A percentile compares a stretch with the other conserved stretches of the same genome.
phyloP scores from a whole-genome alignment of 2,113 vertebrate genomes.

The Engystomops pustulosus region DNA sequence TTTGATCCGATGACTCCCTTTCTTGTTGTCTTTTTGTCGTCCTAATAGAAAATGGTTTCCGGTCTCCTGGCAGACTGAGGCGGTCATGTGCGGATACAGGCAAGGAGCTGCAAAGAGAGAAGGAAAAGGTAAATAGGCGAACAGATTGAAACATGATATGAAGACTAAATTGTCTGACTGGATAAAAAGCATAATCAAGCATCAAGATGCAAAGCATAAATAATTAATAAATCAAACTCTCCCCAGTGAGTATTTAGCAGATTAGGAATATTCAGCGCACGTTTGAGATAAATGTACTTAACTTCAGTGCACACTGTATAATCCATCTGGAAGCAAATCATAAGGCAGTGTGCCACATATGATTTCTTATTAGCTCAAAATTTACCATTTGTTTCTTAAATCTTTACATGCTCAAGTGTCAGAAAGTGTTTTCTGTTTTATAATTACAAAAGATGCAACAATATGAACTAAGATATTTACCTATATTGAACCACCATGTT shows the following conservation, averaged over 20 bases:
- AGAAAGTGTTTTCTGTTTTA: not conserved
- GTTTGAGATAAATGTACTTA: conserved; percentile 23
- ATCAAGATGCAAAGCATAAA: conserved; percentile 35
- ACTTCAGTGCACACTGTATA: conserved; percentile 2
- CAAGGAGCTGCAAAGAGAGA: conserved; percentile 67
- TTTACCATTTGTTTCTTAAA: not conserved
- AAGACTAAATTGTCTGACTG: conserved; percentile 18
- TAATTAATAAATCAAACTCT: conserved; percentile 15
- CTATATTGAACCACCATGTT: no score
- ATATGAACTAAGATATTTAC: not conserved
- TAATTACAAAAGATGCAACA: not conserved
- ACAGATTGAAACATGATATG: conserved; percentile 6
- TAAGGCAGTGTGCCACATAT: not conserved
- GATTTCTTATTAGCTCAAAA: conserved; percentile 33
- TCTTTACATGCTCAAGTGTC: not conserved
- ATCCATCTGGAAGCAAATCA: conserved; percentile 29
- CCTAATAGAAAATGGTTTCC: conserved; percentile 68
- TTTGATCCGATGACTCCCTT: conserved; percentile 74
- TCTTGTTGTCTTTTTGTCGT: conserved; percentile 74
- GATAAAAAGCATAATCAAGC: conserved; percentile 45
- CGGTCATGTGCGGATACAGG: conserved; percentile 67
- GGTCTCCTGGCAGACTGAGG: conserved; percentile 68
- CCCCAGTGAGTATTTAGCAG: conserved; percentile 20
- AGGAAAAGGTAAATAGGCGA: conserved; percentile 38
- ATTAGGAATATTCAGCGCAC: not conserved